Percentiles rank a stretch among this genome's conserved stretches.
These are phyloP conservation scores for Sebastes vulpes DNA, from an alignment of 2,797 vertebrate species.

Conservation along the genomic window DNA sequence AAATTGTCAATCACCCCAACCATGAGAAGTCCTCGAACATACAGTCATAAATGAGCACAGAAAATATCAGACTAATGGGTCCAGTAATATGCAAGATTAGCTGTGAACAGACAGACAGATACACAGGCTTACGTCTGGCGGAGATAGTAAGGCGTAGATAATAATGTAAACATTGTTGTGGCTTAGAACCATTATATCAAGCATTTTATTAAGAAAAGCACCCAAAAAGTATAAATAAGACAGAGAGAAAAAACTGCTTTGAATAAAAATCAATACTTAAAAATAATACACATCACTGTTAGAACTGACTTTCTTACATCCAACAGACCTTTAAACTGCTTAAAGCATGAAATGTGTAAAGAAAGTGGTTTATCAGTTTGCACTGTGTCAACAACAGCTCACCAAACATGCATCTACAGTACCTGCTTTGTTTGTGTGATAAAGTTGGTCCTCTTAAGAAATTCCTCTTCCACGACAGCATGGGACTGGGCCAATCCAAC, in stretches of 20 bases:
- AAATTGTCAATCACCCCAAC: neutral
- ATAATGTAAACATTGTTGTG: no score
- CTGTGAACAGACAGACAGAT: neutral
- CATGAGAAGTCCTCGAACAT: neutral
- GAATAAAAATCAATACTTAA: neutral
- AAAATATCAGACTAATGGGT: neutral
- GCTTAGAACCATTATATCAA: no score
- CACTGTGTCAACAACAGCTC: neutral
- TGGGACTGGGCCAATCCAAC: neutral
- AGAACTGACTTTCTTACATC: neutral
- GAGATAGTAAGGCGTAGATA: neutral
- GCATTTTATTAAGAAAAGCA: no score
- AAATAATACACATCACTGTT: neutral
- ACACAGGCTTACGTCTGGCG: neutral
- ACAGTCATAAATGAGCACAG: no score
- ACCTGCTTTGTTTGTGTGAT: constrained; percentile 50
- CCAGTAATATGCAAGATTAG: neutral
- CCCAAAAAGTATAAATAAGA: neutral
- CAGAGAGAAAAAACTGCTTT: neutral
- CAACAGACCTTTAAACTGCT: neutral
- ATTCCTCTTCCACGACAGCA: constrained; percentile 16
- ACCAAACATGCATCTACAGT: neutral
- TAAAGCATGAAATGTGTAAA: neutral
- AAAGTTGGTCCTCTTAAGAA: neutral
- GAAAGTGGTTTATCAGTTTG: neutral